Evolutionary conservation across 2,888 invertebrate genomes (phyloP).

Genomic region (Abrostola triplasia): DNA sequence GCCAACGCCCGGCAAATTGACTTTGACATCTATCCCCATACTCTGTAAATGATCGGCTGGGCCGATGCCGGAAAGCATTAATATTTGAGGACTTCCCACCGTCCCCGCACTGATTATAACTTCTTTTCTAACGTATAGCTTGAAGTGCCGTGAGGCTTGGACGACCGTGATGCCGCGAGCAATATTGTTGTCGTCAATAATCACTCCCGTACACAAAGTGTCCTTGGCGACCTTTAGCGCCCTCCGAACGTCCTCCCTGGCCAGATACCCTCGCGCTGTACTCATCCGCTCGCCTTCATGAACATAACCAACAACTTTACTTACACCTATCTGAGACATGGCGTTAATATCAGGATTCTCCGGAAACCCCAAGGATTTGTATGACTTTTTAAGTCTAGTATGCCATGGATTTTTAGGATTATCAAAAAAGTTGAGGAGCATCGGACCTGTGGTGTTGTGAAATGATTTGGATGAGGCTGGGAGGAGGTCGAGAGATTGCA

Average conservation of each 20-base stretch:
- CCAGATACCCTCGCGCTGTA: conserved; percentile 70
- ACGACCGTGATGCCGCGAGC: conserved; percentile 67
- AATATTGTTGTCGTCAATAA: conserved; percentile 62
- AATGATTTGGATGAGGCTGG: conserved; percentile 67
- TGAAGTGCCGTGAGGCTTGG: conserved; percentile 39
- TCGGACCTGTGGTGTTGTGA: conserved; percentile 71
- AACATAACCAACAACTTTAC: conserved; percentile 66
- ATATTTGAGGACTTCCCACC: conserved; percentile 71
- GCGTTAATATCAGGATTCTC: conserved; percentile 72
- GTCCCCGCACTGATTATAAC: conserved; percentile 76
- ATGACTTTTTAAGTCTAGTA: conserved; percentile 60
- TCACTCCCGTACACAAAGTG: conserved; percentile 67
- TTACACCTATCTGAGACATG: conserved; percentile 71
- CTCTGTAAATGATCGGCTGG: conserved; percentile 64
- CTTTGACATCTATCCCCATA: conserved; percentile 61
- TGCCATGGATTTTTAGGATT: conserved; percentile 71
- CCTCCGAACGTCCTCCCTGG: conserved; percentile 56
- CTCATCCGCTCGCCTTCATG: conserved; percentile 69
- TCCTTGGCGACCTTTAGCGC: conserved; percentile 64
- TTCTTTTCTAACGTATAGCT: conserved; percentile 65
- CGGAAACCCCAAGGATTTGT: conserved; percentile 62
- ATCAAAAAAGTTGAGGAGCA: conserved; percentile 66
- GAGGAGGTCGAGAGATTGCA: conserved; percentile 59
- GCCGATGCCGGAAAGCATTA: conserved; percentile 77
- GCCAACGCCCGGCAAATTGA: conserved; percentile 70